Conservation (phyloP, 2,888 invertebrate genomes). For the Cerastis rubricosa region DNA sequence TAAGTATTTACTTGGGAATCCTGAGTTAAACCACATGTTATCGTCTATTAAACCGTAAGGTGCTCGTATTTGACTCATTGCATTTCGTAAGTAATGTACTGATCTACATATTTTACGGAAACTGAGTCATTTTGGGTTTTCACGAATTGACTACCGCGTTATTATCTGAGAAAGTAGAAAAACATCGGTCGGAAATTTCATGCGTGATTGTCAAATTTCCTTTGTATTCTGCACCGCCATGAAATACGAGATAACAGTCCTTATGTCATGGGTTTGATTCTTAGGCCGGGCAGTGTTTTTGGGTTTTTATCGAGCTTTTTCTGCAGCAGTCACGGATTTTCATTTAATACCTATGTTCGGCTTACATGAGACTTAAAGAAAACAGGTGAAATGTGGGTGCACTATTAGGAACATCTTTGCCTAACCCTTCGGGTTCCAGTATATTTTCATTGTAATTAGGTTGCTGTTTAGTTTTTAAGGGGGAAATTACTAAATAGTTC, state of each 20-base stretch:
- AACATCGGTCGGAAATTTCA: neutral
- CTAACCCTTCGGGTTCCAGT: neutral
- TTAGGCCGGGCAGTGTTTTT: neutral
- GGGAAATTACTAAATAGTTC: neutral
- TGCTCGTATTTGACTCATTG: neutral
- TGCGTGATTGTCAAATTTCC: neutral
- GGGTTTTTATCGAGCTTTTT: neutral
- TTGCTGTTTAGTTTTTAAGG: neutral
- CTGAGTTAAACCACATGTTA: neutral
- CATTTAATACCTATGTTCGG: neutral
- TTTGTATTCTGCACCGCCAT: neutral
- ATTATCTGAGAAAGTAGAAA: neutral
- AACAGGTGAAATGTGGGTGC: neutral
- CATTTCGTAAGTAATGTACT: neutral
- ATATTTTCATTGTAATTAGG: neutral
- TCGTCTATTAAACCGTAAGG: neutral
- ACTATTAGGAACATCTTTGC: neutral
- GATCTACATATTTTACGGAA: neutral
- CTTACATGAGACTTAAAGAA: neutral
- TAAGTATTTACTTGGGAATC: neutral
- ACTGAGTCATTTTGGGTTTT: neutral
- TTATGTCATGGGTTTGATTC: neutral
- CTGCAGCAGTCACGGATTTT: neutral
- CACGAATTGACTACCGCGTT: neutral
- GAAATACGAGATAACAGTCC: neutral